Base-by-base conservation (phyloP, 2,888 invertebrate genomes). In the Netelia fuscicornis region DNA sequence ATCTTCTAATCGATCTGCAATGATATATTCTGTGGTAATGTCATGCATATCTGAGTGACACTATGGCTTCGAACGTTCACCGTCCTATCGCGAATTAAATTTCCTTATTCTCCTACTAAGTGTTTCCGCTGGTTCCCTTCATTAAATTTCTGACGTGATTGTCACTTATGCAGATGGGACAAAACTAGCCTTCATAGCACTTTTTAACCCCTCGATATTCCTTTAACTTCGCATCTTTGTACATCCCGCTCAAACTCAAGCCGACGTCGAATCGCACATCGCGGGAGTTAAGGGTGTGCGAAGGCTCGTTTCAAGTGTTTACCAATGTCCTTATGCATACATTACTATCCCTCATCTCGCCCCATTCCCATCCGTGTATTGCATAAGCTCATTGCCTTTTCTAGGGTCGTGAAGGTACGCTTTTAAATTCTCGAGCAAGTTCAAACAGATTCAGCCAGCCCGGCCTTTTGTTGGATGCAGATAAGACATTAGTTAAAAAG, bases 271-370 rank as follows among this genome's bases (percentile, higher is more conserved):
- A 85, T 84, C 82, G 80, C 83, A 86, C 86, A 87, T 87, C 84
- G 83, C 84, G 86, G 58, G 75, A 89, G 89, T 87, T 86, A 89
- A 93, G 91, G 89, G 88, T 87, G 88, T 90, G 88, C 87, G 44
- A 89, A 85, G 88, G 89, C 90, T 90, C 89, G 85, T 87, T 89
- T 90, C 89, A 86, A 93, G 93, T 93, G 92, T 92, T 93, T 92
- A 88, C 91, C 88, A 86, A 83, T 91, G 88, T 90, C 89, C 91
- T 93, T 91, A 86, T 89, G 92, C 91, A 93, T 93, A 92, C 79
- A 93, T 93, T 93, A 91, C 88, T 79, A 82, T 86, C 90, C 90
- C 90, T 89, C 86, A 5, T 20, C 42, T 52, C 71, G 44, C 71
- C 25, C 42, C 72, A 88, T 85, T 84, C 84, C 48, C 83, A 83